Evolutionary conservation across 2,888 invertebrate species (phyloP).

Genomic region (Quadroppia sp.): DNA sequence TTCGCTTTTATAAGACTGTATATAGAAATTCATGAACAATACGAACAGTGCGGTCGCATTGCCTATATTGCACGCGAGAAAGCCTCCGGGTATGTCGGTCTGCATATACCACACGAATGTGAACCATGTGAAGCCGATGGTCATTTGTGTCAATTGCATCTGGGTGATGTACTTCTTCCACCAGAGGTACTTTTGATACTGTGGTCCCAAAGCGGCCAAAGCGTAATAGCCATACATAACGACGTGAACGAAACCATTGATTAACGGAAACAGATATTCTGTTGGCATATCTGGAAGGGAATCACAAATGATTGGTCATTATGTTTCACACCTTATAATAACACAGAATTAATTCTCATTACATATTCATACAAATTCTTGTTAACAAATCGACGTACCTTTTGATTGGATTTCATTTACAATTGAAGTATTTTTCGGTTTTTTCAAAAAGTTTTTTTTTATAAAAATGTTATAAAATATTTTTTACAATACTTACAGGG

Average conservation of each 20-base stretch:
- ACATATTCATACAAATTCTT: no score
- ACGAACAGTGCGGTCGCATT: conserved; percentile 7
- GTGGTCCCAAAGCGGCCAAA: conserved; percentile 28
- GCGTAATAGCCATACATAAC: conserved; percentile 39
- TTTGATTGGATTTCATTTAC: no score
- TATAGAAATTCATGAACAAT: conserved; percentile 18
- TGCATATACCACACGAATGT: not conserved
- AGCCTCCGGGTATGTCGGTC: conserved; percentile 11
- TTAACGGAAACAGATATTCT: not conserved
- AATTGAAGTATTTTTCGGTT: not conserved
- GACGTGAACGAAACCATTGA: conserved; percentile 27
- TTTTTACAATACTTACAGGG: conserved; percentile 32
- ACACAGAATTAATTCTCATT: no score
- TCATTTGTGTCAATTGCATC: conserved; percentile 34
- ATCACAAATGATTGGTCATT: no score
- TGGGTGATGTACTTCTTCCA: conserved; percentile 39
- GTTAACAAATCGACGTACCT: no score
- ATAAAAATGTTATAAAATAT: no score
- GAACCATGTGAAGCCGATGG: conserved; percentile 20
- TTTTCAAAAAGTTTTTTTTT: not conserved
- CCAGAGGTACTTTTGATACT: conserved; percentile 30
- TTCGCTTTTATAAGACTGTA: conserved; percentile 14
- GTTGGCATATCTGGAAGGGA: not conserved
- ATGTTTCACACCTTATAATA: no score
- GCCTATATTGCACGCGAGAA: not conserved